Conservation (phyloP, 2,113 vertebrate genomes). For the Emydocephalus ijimae region DNA sequence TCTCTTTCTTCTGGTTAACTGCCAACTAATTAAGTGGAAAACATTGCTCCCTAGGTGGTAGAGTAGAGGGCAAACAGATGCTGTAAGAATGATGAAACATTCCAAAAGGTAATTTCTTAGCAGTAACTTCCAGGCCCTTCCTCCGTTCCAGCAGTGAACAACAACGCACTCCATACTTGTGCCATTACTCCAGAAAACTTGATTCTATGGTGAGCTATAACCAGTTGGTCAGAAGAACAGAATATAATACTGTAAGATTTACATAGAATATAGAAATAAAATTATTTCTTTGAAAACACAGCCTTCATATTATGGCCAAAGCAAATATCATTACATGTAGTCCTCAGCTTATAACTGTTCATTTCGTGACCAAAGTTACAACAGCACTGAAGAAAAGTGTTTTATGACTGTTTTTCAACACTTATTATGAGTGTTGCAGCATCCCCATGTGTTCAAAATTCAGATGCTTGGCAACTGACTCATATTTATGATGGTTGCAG, state of each 20-base stretch:
- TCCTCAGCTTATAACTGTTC: background rate
- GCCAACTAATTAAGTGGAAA: background rate
- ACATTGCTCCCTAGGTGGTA: background rate
- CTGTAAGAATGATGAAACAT: background rate
- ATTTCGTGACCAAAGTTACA: background rate
- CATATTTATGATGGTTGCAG: background rate
- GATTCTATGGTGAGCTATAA: background rate
- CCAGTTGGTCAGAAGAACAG: background rate
- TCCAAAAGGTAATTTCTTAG: background rate
- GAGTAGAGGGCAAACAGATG: background rate
- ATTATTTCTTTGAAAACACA: background rate
- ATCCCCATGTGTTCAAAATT: too few species aligned
- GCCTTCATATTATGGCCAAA: background rate
- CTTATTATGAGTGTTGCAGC: background rate
- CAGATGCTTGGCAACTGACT: too few species aligned
- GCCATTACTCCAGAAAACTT: background rate
- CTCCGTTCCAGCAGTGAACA: background rate
- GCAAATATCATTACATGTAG: background rate
- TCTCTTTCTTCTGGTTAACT: background rate
- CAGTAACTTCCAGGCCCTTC: background rate
- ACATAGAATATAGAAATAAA: background rate
- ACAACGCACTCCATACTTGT: background rate
- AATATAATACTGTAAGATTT: background rate
- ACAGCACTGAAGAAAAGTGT: background rate
- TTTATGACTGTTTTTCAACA: background rate